Base-by-base conservation (phyloP, 1,140 invertebrate genomes). In the Lasioglossum albipes region DNA sequence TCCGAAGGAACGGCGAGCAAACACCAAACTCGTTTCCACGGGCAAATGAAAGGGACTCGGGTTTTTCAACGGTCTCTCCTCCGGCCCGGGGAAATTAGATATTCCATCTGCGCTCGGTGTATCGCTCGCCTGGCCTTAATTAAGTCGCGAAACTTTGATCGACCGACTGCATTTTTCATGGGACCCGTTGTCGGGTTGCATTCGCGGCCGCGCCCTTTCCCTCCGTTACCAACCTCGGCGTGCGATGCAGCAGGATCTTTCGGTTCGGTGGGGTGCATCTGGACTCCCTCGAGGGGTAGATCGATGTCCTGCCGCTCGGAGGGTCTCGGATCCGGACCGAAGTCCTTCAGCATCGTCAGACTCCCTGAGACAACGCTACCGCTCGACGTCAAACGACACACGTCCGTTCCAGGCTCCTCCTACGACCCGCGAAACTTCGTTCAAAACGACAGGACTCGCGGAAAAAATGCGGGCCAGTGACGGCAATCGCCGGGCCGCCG, bases 331-430 rank as follows among this genome's bases (percentile, higher is more conserved):
- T 77, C 83, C 16, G 41, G 18, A 20, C 0, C 22, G 65, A 64
- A 66, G 75, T 84, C 84, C 67, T 67, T 82, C 59, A 75, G n/a
- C 62, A 70, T 52, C 45, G 18, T 49, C 2, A 79, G 2, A n/a
- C 20, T 71, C n/a, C 49, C 61, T 20, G 66, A 57, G 9, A 27
- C 27, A 68, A 64, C 72, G 7, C 64, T 82, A 57, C 72, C 70
- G 27, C 31, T 4, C 45, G 49, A n/a, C 16, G 52, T 20, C 13
- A 10, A 1, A 2, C 41, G 74, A 49, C 66, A 74, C 36, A 78
- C 59, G 62, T 75, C 57, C 70, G 31, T 27, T 9, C n/a, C 36
- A 10, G n/a, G 27, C 7, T 45, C 68, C 31, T 72, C 71, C 16
- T 75, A 41, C 73, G 64, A 57, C 67, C 57, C 41, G 7, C 5